phyloP scores from a whole-genome alignment of 2,797 vertebrate species.

The Setipinna tenuifilis region DNA sequence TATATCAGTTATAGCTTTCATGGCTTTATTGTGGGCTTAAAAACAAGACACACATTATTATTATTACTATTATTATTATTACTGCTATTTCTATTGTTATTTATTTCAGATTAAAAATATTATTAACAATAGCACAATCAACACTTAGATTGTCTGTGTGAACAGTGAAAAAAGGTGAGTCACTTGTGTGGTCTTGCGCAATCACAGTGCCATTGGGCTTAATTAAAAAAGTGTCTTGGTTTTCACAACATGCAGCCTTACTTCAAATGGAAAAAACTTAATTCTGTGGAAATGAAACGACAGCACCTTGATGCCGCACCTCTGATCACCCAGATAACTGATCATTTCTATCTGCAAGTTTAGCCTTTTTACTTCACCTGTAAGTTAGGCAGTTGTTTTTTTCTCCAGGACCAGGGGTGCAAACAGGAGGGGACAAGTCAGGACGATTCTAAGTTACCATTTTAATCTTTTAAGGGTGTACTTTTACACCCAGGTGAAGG shows the following conservation, averaged over 20 bases:
- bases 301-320: slow-evolving; percentile 23
- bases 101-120: slow-evolving; percentile 52
- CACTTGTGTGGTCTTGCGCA: slow-evolving; percentile 50
- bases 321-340: slow-evolving; percentile 10
- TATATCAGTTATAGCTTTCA: slow-evolving; percentile 61
- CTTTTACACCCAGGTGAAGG: no score
- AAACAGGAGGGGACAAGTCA: no score
- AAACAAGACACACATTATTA: slow-evolving; percentile 45
- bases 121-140: slow-evolving; percentile 78
- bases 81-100: slow-evolving; percentile 28
- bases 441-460: no score
- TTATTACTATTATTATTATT: slow-evolving; percentile 53
- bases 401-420: no score
- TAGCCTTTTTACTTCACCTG: neutral
- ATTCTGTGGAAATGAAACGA: slow-evolving; percentile 32
- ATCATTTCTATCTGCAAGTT: slow-evolving; percentile 6
- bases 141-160: slow-evolving; percentile 58
- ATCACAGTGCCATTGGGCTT: slow-evolving; percentile 42
- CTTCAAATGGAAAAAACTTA: slow-evolving; percentile 33
- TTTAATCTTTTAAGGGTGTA: no score
- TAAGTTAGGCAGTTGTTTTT: neutral
- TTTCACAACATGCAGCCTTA: slow-evolving; percentile 45
- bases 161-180: slow-evolving; percentile 51
- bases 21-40: slow-evolving; percentile 59
- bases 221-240: slow-evolving; percentile 46